Percentiles rank a stretch among this genome's conserved stretches.
Conservation (phyloP, 2,888 invertebrate species). For the Pyrochroa serraticornis region DNA sequence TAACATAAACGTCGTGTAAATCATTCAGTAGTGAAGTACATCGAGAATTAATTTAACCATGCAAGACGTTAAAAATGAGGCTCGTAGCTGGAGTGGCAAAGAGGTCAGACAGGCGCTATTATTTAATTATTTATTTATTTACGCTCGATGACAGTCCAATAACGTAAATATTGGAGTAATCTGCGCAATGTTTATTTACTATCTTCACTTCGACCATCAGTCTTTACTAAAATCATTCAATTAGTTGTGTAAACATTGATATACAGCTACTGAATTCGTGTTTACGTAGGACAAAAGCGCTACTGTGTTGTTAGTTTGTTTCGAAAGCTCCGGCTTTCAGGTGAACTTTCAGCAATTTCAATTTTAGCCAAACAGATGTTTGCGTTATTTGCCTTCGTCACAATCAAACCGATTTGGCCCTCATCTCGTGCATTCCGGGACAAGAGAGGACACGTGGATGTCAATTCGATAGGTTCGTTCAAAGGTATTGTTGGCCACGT, state of each 20-base stretch:
- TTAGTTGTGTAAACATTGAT: slow-evolving; percentile 16
- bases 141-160: background rate
- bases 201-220: background rate
- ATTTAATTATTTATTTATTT: no score
- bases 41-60: background rate
- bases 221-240: slow-evolving; percentile 17
- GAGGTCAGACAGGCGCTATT: no score
- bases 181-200: background rate
- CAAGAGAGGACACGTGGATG: background rate
- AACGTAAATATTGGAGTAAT: background rate
- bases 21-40: background rate
- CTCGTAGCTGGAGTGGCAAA: background rate
- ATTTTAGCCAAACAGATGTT: no score
- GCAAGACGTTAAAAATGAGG: background rate
- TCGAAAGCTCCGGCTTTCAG: no score
- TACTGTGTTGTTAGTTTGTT: background rate
- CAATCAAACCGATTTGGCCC: no score
- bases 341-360: no score
- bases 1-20: slow-evolving; percentile 1
- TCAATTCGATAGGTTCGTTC: background rate
- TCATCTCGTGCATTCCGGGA: background rate
- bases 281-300: slow-evolving; percentile 10
- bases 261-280: slow-evolving; percentile 6
- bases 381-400: no score
- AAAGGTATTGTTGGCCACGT: slow-evolving; percentile 8